phyloP scores from a whole-genome alignment of 1,140 invertebrate species.

The Drosophila mauritiana region DNA sequence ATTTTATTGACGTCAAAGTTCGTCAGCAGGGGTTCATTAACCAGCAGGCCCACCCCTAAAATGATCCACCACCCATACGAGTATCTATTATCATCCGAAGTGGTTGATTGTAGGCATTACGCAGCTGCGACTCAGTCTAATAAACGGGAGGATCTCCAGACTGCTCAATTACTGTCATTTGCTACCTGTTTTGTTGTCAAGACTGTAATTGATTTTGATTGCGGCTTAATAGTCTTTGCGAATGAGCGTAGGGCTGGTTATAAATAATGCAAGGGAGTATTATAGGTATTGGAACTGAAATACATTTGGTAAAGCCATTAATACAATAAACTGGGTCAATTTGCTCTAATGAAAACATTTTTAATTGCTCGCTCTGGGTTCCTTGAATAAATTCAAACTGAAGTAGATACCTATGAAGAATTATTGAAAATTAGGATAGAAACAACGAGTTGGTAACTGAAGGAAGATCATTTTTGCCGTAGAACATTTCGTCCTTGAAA shows the following conservation, averaged over 20 bases:
- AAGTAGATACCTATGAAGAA: too few species aligned
- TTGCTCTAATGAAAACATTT: too few species aligned
- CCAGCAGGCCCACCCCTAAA: slow-evolving; percentile 10
- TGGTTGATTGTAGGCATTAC: slow-evolving; percentile 33
- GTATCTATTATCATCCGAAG: slow-evolving; percentile 10
- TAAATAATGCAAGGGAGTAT: not conserved
- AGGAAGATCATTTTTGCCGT: too few species aligned
- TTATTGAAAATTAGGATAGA: too few species aligned
- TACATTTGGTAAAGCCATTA: too few species aligned
- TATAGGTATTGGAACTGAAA: not conserved
- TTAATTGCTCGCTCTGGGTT: too few species aligned
- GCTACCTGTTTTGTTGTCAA: slow-evolving; percentile 5
- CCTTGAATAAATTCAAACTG: too few species aligned
- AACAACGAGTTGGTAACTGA: too few species aligned
- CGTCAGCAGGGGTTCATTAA: slow-evolving; percentile 5
- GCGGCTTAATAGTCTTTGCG: slow-evolving; percentile 4
- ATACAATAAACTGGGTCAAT: too few species aligned
- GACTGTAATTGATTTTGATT: slow-evolving; percentile 21
- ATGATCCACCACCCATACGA: slow-evolving; percentile 11
- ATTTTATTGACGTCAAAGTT: slow-evolving; percentile 4
- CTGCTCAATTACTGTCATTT: slow-evolving; percentile 35
- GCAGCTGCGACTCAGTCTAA: slow-evolving; percentile 30
- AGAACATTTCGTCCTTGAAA: too few species aligned
- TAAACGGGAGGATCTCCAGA: slow-evolving; percentile 32
- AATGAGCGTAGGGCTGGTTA: slow-evolving; percentile 2